Conservation (phyloP, 2,113 vertebrate genomes). For the Lipophrys pholis region DNA sequence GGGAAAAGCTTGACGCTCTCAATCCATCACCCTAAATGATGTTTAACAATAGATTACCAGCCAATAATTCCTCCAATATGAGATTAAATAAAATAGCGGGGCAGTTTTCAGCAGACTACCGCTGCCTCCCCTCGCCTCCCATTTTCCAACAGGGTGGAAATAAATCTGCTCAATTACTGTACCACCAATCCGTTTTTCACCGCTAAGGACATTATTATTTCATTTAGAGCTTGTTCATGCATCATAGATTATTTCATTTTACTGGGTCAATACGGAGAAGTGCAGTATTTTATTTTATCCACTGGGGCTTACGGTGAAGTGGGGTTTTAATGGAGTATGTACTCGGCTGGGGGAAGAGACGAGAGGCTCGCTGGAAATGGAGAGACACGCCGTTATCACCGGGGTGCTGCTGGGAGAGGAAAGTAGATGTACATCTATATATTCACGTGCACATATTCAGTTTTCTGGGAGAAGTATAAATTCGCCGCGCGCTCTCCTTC, state of each 20-base stretch:
- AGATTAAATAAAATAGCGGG: slow-evolving; percentile 97
- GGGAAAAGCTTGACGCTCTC: slow-evolving; percentile 90
- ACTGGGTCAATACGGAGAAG: slow-evolving; percentile 94
- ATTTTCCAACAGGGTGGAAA: slow-evolving; percentile 86
- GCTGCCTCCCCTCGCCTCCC: slow-evolving; percentile 74
- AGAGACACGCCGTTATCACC: slow-evolving; percentile 42
- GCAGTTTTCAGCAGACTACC: slow-evolving; percentile 89
- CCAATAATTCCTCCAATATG: slow-evolving; percentile 93
- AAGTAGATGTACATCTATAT: slow-evolving; percentile 24
- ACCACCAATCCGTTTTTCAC: slow-evolving; percentile 94
- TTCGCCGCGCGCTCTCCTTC: slow-evolving; percentile 69
- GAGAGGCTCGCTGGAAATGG: slow-evolving; percentile 42
- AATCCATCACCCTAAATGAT: slow-evolving; percentile 97
- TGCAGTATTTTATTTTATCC: slow-evolving; percentile 88
- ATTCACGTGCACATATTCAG: slow-evolving; percentile 61
- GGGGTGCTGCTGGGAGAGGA: slow-evolving; percentile 33
- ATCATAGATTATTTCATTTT: slow-evolving; percentile 97
- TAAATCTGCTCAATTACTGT: slow-evolving; percentile 97
- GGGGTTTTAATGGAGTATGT: slow-evolving; percentile 82
- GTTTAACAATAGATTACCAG: slow-evolving; percentile 96
- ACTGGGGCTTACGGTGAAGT: slow-evolving; percentile 81
- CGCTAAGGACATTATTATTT: slow-evolving; percentile 99
- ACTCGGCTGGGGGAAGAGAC: slow-evolving; percentile 62
- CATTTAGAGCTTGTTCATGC: slow-evolving; percentile 95
- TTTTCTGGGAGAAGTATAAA: slow-evolving; percentile 59